Conservation (phyloP, 2,888 invertebrate species). For the Eristalis tenax region DNA sequence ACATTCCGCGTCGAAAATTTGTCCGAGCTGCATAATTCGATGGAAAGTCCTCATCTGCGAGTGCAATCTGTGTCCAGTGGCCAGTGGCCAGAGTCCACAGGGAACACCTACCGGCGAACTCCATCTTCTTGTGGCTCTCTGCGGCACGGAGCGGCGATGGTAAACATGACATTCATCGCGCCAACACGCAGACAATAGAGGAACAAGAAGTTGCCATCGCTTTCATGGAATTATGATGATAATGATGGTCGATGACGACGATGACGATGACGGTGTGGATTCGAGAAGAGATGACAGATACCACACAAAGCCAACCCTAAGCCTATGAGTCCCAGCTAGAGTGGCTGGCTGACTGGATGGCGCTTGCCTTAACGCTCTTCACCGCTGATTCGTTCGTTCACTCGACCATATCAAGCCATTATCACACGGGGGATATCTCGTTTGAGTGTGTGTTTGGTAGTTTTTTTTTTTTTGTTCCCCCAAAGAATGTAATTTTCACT, state of each 20-base stretch:
- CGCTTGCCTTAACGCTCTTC: not conserved
- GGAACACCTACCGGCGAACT: not conserved
- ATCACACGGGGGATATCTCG: conserved; percentile 44
- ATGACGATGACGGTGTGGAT: conserved; percentile 22
- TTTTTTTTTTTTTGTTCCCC: not conserved
- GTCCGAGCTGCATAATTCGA: conserved; percentile 21
- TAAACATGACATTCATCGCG: conserved; percentile 40
- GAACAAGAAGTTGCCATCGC: conserved; percentile 37
- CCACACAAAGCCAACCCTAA: conserved; percentile 46
- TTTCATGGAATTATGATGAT: conserved; percentile 67
- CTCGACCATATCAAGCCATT: conserved; percentile 62
- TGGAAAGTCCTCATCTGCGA: conserved; percentile 26
- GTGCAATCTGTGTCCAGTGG: not conserved
- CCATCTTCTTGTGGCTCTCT: not conserved
- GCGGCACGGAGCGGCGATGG: not conserved
- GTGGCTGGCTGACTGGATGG: conserved; percentile 14
- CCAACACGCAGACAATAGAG: conserved; percentile 25
- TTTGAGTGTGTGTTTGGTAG: conserved; percentile 3
- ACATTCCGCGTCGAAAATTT: conserved; percentile 26
- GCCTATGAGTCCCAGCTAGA: not conserved
- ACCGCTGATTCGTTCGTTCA: conserved; percentile 60
- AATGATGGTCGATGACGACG: conserved; percentile 60
- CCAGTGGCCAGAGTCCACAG: not conserved
- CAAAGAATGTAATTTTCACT: conserved; percentile 67
- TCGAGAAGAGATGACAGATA: conserved; percentile 65